Evolutionary conservation across 1,140 invertebrate genomes (phyloP).

Genomic region (Drosophila murphyi): DNA sequence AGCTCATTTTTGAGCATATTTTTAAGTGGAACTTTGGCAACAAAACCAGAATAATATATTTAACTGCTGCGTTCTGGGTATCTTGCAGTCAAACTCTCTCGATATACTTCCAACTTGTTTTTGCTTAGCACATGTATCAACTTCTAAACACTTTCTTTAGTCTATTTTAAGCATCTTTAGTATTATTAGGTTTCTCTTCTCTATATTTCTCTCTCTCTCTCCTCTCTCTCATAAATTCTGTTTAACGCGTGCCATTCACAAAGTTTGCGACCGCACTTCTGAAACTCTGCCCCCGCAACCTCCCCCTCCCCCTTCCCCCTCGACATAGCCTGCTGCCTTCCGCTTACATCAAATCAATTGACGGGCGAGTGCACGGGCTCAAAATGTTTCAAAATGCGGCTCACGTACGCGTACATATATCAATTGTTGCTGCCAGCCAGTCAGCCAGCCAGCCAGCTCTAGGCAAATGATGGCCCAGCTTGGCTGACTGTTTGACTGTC

Average conservation of each 20-base stretch:
- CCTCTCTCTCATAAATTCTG: slow-evolving; percentile 31
- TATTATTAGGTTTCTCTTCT: not conserved
- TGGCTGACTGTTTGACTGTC: slow-evolving; percentile 23
- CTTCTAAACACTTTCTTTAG: not conserved
- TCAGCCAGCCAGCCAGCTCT: slow-evolving; percentile 22
- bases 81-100: too few species aligned
- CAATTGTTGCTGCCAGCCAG: slow-evolving; percentile 69
- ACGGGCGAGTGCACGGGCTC: slow-evolving; percentile 18
- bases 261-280: slow-evolving; percentile 47
- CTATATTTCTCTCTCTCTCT: not conserved
- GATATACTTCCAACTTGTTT: too few species aligned
- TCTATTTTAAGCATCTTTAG: slow-evolving; percentile 27
- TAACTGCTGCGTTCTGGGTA: too few species aligned
- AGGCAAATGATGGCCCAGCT: slow-evolving; percentile 67
- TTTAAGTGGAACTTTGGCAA: too few species aligned
- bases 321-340: slow-evolving; percentile 16
- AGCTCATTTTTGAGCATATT: too few species aligned
- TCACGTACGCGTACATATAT: slow-evolving; percentile 71
- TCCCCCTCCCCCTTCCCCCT: not conserved
- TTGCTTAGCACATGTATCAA: not conserved
- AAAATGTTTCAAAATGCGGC: slow-evolving; percentile 45
- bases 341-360: slow-evolving; percentile 61
- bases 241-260: slow-evolving; percentile 51
- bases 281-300: slow-evolving; percentile 15
- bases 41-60: too few species aligned